A percentile compares a stretch with the other conserved stretches of the same genome.
Evolutionary conservation across 2,797 vertebrate genomes (phyloP).

Genomic region (Megaceryle alcyon): DNA sequence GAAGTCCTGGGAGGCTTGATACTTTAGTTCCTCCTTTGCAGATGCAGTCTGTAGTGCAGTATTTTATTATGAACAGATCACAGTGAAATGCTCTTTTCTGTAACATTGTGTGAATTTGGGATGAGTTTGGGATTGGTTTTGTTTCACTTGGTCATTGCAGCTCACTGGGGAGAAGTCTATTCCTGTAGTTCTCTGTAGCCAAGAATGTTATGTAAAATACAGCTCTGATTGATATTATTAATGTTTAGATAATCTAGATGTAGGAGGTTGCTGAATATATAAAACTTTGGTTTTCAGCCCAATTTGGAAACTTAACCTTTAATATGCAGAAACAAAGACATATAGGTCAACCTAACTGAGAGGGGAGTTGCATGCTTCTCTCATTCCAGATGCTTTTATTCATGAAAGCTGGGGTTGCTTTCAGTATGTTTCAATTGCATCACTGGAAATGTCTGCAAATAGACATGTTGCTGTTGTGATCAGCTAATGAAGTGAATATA

Average conservation of each 20-base stretch:
- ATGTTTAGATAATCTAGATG: neutral
- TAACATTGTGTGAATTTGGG: neutral
- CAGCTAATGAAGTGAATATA: neutral
- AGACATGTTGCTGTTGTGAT: neutral
- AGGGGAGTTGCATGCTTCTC: neutral
- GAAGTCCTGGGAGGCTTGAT: neutral
- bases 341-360: neutral
- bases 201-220: neutral
- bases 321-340: neutral
- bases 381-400: neutral
- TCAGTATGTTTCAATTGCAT: neutral
- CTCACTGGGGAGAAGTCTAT: neutral
- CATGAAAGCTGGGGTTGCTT: neutral
- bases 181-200: neutral
- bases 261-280: neutral
- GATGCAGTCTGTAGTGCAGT: neutral
- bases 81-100: neutral
- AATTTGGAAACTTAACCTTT: neutral
- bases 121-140: neutral
- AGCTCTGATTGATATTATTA: neutral
- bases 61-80: neutral
- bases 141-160: neutral
- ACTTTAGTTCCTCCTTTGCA: neutral
- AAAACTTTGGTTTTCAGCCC: neutral
- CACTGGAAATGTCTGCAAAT: neutral